Evolutionary conservation across 53 echinoderm and acorn worm species (phyloP).

Genomic region (Arbacia lixula): DNA sequence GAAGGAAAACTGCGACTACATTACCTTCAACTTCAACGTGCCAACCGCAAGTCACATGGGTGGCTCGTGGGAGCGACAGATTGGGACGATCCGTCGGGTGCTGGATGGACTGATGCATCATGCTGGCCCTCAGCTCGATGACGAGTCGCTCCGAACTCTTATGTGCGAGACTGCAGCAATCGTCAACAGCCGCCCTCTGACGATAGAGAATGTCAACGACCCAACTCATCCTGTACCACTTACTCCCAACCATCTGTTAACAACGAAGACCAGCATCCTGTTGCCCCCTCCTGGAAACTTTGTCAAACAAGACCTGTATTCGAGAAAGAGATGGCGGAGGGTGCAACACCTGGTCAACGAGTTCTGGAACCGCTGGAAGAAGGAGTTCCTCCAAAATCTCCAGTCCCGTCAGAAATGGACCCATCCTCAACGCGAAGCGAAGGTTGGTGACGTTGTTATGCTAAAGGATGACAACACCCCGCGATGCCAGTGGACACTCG

Average conservation of each 20-base stretch:
- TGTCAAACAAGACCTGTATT: conserved; percentile 35
- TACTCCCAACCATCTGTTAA: conserved; percentile 66
- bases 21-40: conserved; percentile 53
- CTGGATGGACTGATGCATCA: conserved; percentile 42
- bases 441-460: conserved; percentile 58
- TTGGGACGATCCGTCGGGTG: conserved; percentile 51
- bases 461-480: conserved; percentile 53
- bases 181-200: conserved; percentile 58
- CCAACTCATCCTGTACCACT: conserved; percentile 40
- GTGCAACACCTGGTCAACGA: conserved; percentile 55
- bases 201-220: conserved; percentile 44
- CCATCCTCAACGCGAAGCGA: background rate
- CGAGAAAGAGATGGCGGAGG: conserved; percentile 58
- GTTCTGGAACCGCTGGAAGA: conserved; percentile 73
- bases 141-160: conserved; percentile 53
- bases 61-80: conserved; percentile 61
- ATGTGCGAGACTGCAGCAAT: conserved; percentile 52
- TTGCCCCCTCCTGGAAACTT: conserved; percentile 58
- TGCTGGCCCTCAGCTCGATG: conserved; percentile 35
- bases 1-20: conserved; percentile 44
- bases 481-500: conserved; percentile 54
- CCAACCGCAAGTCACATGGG: conserved; percentile 58
- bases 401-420: conserved; percentile 59
- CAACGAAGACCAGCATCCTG: conserved; percentile 37
- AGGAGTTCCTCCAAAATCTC: conserved; percentile 56